Conservation (phyloP, 2,797 vertebrate species). For the Mastacembelus armatus region DNA sequence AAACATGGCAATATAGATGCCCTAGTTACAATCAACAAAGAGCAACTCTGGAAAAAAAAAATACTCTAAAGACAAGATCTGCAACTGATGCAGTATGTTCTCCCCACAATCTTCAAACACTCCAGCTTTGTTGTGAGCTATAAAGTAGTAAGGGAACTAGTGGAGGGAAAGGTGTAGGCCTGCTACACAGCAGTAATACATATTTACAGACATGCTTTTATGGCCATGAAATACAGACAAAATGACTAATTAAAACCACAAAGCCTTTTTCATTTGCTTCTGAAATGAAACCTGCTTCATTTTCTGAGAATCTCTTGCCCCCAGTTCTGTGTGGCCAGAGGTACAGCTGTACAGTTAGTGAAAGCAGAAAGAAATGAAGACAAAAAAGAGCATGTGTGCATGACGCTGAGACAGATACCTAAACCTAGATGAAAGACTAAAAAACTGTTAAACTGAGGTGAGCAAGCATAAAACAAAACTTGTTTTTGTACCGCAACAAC, state of each 20-base stretch:
- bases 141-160: conserved; percentile 58
- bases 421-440: conserved; percentile 73
- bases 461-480: conserved; percentile 75
- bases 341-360: conserved; percentile 49
- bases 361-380: conserved; percentile 55
- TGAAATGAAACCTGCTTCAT: conserved; percentile 73
- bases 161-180: conserved; percentile 70
- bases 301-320: conserved; percentile 82
- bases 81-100: conserved; percentile 78
- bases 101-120: conserved; percentile 76
- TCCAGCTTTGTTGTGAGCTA: conserved; percentile 73
- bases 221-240: conserved; percentile 78
- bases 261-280: conserved; percentile 69
- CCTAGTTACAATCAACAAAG: conserved; percentile 90
- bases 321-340: conserved; percentile 66
- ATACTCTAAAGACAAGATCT: conserved; percentile 77
- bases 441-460: conserved; percentile 72
- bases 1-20: conserved; percentile 88
- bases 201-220: conserved; percentile 76
- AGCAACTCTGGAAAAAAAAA: conserved; percentile 70
- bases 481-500: conserved; percentile 77
- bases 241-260: conserved; percentile 87
- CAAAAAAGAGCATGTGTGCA: conserved; percentile 59
- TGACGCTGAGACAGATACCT: conserved; percentile 58
- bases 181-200: conserved; percentile 72